A percentile compares a stretch with the other conserved stretches of the same genome.
Evolutionary conservation across 2,113 vertebrate species (phyloP).

Genomic region (Bubalus kerabau): DNA sequence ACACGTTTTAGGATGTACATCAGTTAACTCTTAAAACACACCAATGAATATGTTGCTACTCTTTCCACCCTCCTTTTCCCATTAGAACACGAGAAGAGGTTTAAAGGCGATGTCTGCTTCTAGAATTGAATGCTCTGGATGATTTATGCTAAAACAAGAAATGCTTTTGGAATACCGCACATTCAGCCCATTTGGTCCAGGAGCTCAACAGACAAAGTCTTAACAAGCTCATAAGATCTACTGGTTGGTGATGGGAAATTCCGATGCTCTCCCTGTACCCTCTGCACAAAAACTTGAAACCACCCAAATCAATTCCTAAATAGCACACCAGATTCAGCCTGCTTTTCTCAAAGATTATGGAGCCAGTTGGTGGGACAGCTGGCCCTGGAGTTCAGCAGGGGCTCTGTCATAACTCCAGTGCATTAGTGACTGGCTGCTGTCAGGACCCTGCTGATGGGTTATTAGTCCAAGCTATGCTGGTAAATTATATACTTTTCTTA

Average conservation of each 20-base stretch:
- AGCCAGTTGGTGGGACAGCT: neutral
- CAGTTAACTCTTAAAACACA: neutral
- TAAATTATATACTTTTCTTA: slow-evolving; percentile 14
- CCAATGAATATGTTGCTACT: neutral
- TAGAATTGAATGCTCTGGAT: neutral
- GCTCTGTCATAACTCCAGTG: rapidly evolving
- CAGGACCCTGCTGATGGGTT: neutral
- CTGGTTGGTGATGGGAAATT: neutral
- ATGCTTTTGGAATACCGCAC: neutral
- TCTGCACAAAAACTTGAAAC: neutral
- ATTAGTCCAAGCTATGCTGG: neutral
- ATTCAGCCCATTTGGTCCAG: neutral
- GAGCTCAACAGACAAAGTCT: neutral
- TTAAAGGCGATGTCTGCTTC: neutral
- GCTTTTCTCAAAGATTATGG: neutral
- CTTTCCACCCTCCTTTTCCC: neutral
- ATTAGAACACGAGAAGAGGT: neutral
- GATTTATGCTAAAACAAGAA: neutral
- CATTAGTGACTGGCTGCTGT: neutral
- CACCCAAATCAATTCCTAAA: neutral
- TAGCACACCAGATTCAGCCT: neutral
- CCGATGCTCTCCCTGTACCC: no score
- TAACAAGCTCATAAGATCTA: neutral
- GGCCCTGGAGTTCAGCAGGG: neutral
- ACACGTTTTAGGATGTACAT: neutral